Percentiles rank a stretch among this genome's conserved stretches.
Conservation (phyloP, 2,797 vertebrate genomes). For the Chromis chromis region DNA sequence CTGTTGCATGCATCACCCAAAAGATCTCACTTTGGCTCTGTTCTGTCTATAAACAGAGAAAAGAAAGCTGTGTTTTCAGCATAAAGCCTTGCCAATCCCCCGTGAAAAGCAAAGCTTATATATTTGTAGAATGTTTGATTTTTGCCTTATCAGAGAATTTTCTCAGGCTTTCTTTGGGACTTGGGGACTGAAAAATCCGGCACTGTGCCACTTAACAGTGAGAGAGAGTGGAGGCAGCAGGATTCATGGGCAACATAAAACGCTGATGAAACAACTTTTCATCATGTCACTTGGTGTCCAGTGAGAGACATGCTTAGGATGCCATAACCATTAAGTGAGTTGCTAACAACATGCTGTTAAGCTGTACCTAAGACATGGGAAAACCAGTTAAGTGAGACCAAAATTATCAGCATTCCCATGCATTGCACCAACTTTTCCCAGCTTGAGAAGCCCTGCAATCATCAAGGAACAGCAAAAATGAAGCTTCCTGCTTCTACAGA, state of each 20-base stretch:
- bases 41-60: background rate
- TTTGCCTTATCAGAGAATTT: constrained; percentile 68
- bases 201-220: constrained; percentile 48
- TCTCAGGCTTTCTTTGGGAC: constrained; percentile 78
- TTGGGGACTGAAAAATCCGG: constrained; percentile 51
- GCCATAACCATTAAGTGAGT: constrained; percentile 42
- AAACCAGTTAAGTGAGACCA: constrained; percentile 28
- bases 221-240: constrained; percentile 33
- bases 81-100: constrained; percentile 9
- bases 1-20: constrained; percentile 15
- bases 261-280: constrained; percentile 67
- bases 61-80: background rate
- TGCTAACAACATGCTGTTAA: constrained; percentile 45
- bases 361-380: constrained; percentile 44
- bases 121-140: constrained; percentile 55
- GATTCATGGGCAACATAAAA: constrained; percentile 44
- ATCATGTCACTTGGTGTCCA: constrained; percentile 45
- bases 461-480: constrained; percentile 9
- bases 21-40: constrained; percentile 3
- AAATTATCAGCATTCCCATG: constrained; percentile 33
- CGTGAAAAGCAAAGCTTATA: constrained; percentile 16
- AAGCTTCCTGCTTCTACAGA: constrained; percentile 46
- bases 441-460: constrained; percentile 28
- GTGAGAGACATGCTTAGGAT: constrained; percentile 50
- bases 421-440: constrained; percentile 32